A percentile compares a stretch with the other conserved stretches of the same genome.
Evolutionary conservation across 1,140 invertebrate species (phyloP).

Genomic region (Drosophila navojoa): DNA sequence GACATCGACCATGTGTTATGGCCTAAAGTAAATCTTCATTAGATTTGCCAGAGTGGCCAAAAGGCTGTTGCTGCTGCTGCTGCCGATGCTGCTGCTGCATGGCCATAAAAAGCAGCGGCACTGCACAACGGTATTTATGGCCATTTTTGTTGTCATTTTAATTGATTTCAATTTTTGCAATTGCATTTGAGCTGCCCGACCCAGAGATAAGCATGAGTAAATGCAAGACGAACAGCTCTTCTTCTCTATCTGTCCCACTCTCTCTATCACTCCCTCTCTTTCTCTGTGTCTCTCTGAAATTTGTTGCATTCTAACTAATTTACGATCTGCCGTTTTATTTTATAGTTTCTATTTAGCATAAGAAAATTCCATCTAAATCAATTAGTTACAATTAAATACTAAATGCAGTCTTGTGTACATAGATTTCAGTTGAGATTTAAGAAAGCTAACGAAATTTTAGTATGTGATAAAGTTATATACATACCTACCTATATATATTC

Average conservation of each 20-base stretch:
- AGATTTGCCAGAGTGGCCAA: slow-evolving; percentile 78
- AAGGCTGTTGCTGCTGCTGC: slow-evolving; percentile 42
- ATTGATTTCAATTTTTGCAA: slow-evolving; percentile 78
- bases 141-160: slow-evolving; percentile 80
- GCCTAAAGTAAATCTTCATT: slow-evolving; percentile 83
- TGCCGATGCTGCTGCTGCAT: slow-evolving; percentile 36
- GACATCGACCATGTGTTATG: slow-evolving; percentile 67
- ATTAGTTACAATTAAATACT: neutral
- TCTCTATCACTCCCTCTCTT: neutral
- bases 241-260: neutral
- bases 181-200: slow-evolving; percentile 42
- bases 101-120: slow-evolving; percentile 68
- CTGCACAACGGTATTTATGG: slow-evolving; percentile 72
- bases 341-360: slow-evolving; percentile 8
- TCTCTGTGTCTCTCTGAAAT: neutral
- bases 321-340: slow-evolving; percentile 30
- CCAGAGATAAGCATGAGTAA: slow-evolving; percentile 58
- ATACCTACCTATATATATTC: neutral
- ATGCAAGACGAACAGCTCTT: slow-evolving; percentile 52
- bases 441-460: neutral
- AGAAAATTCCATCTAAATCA: slow-evolving; percentile 4
- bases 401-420: neutral
- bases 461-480: neutral
- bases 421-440: neutral
- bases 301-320: slow-evolving; percentile 25